Base-by-base conservation (phyloP, 92 coral and sea anemone species). In the Galaxea fascicularis region DNA sequence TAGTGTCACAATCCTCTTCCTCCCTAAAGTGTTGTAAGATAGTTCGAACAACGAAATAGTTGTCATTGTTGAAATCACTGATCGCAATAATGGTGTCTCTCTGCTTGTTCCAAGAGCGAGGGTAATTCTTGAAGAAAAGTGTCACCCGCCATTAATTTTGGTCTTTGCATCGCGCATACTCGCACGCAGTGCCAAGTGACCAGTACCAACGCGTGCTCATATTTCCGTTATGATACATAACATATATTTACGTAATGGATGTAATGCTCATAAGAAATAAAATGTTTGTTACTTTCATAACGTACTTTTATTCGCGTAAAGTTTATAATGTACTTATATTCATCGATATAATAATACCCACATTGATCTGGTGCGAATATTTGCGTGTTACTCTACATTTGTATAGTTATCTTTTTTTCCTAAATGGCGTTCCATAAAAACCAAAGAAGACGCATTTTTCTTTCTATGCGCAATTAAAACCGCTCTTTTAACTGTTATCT, bases 31-130 rank as follows among this genome's bases (percentile, higher is more conserved):
- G n/a, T n/a, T n/a, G n/a, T n/a, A n/a, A n/a, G n/a, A n/a, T n/a
- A n/a, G n/a, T n/a, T n/a, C n/a, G n/a, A n/a, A n/a, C n/a, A n/a
- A n/a, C n/a, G n/a, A n/a, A 26, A 44, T 86, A n/a, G n/a, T n/a
- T n/a, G n/a, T n/a, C n/a, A n/a, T n/a, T n/a, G n/a, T n/a, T n/a
- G n/a, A n/a, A n/a, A n/a, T n/a, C 58, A 27, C 69, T 84, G 60
- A 95, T 91, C 29, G 74, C 82, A 76, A 78, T 86, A 85, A 46
- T 77, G 76, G 68, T 77, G 85, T 62, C 85, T 86, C 71, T 86
- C 85, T 47, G 89, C 89, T 53, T 85, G 84, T 63, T 65, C 67
- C 58, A 85, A 76, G 30, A 71, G 65, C 58, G 86, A 31, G 45
- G 77, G 82, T 31, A n/a, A 47, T 60, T 60, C 80, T 71, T 28